Evolutionary conservation across 2,888 invertebrate species (phyloP).

Genomic region (Orthosia gothica): DNA sequence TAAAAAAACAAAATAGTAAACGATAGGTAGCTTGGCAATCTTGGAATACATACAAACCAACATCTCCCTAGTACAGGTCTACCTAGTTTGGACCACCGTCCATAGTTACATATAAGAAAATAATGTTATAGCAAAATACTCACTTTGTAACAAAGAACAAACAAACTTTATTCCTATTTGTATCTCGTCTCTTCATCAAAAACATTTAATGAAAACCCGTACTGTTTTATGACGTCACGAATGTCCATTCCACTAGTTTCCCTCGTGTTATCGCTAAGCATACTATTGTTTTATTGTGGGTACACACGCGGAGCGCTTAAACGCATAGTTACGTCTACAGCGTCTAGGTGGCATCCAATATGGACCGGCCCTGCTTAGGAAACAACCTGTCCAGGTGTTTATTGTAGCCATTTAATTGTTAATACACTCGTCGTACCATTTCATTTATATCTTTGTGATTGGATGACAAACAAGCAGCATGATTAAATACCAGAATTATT

Average conservation of each 20-base stretch:
- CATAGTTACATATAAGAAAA: too few species aligned
- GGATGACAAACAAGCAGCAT: too few species aligned
- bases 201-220: background rate
- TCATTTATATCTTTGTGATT: too few species aligned
- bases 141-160: too few species aligned
- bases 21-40: too few species aligned
- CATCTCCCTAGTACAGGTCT: too few species aligned
- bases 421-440: background rate
- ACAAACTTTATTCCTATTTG: too few species aligned
- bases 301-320: constrained; percentile 77
- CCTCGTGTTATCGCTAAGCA: constrained; percentile 61
- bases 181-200: background rate
- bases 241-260: constrained; percentile 69
- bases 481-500: too few species aligned
- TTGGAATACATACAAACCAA: too few species aligned
- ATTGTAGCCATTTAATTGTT: constrained; percentile 4
- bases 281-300: constrained; percentile 82
- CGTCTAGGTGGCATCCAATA: constrained; percentile 67
- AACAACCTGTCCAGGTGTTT: constrained; percentile 33
- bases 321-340: constrained; percentile 72
- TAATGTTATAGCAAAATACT: too few species aligned
- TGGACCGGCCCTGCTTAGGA: constrained; percentile 52
- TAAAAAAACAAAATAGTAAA: too few species aligned
- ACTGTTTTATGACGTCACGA: constrained; percentile 31
- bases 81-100: too few species aligned